A percentile compares a stretch with the other conserved stretches of the same genome.
Evolutionary conservation across 2,797 vertebrate genomes (phyloP).

Genomic region (Phalanger gymnotis): DNA sequence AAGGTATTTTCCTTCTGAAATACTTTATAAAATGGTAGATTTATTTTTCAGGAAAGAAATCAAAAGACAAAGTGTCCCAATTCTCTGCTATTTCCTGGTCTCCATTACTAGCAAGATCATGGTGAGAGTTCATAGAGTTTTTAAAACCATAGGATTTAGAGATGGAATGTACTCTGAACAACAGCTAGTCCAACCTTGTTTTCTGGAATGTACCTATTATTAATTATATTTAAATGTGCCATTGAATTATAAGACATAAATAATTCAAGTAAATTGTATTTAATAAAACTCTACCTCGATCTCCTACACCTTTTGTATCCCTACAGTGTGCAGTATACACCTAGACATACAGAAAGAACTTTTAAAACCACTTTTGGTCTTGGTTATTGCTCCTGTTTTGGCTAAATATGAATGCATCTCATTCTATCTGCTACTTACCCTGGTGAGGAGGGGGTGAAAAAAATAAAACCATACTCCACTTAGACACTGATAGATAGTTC

Average conservation of each 20-base stretch:
- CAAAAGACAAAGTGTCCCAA: background rate
- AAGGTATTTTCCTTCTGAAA: background rate
- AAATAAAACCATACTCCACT: background rate
- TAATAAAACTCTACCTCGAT: background rate
- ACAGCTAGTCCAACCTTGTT: background rate
- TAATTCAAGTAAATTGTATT: background rate
- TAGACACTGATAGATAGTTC: background rate
- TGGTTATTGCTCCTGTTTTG: background rate
- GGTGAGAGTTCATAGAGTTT: background rate
- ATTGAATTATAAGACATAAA: background rate
- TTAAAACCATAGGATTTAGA: background rate
- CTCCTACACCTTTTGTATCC: background rate
- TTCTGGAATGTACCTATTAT: background rate
- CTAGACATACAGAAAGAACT: background rate
- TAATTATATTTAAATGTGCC: background rate
- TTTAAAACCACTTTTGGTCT: background rate
- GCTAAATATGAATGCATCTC: background rate
- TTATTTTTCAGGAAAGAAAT: background rate
- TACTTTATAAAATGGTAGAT: background rate
- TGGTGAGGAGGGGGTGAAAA: background rate
- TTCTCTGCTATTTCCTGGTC: background rate
- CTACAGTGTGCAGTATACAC: background rate
- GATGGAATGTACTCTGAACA: background rate
- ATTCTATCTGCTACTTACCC: background rate
- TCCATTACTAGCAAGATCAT: background rate